Evolutionary conservation across 2,113 vertebrate species (phyloP).

Genomic region (Cyanoliseus patagonus): DNA sequence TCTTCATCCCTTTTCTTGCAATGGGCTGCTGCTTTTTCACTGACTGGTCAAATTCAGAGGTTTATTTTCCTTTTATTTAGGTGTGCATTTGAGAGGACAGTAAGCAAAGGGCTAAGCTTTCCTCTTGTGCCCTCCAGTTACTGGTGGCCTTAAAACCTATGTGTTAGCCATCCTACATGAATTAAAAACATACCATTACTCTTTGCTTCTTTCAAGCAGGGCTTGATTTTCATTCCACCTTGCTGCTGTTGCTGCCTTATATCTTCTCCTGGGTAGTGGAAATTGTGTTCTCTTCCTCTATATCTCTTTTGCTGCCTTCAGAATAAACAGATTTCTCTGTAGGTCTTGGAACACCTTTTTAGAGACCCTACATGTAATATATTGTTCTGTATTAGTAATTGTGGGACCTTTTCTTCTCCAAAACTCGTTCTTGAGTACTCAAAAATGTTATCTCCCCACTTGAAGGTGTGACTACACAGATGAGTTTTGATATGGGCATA

Average conservation of each 20-base stretch:
- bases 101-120: neutral
- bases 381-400: neutral
- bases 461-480: neutral
- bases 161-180: neutral
- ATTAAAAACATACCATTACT: neutral
- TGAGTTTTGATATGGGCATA: neutral
- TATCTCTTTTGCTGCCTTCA: neutral
- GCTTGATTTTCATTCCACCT: neutral
- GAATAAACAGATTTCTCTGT: neutral
- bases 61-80: neutral
- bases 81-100: neutral
- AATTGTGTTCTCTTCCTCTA: neutral
- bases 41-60: neutral
- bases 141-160: fast-evolving
- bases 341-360: neutral
- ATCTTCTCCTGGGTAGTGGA: neutral
- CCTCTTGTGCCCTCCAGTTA: neutral
- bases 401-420: neutral
- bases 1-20: neutral
- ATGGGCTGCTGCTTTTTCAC: neutral
- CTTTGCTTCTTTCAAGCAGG: neutral
- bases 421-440: neutral
- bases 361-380: neutral
- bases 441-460: neutral
- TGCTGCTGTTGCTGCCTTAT: neutral